Percentiles rank a stretch among this genome's conserved stretches.
Conservation (phyloP, 2,888 invertebrate species). For the Ellobium chinense region DNA sequence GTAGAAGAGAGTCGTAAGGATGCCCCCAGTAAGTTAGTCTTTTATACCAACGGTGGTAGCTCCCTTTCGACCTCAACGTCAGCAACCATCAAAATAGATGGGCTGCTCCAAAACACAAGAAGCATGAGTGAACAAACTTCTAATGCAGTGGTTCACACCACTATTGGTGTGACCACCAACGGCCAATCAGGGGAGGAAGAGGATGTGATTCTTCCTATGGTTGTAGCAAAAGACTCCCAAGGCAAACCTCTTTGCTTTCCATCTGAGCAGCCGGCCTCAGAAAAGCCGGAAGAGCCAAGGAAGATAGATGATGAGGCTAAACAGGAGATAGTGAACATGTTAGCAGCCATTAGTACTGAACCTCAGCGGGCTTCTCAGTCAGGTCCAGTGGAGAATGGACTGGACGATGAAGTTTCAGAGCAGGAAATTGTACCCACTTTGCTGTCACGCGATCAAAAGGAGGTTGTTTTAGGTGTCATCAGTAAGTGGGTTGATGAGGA, state of each 20-base stretch:
- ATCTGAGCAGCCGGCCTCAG: not conserved
- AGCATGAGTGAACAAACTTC: not conserved
- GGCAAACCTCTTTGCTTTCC: conserved; percentile 45
- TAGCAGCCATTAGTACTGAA: conserved; percentile 16
- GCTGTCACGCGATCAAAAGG: conserved; percentile 38
- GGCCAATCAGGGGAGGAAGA: conserved; percentile 28
- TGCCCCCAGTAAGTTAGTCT: not conserved
- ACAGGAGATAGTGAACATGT: conserved; percentile 36
- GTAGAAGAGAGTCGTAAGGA: not conserved
- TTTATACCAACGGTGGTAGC: not conserved
- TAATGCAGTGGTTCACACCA: conserved; percentile 12
- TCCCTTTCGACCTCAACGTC: not conserved
- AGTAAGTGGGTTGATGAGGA: conserved; percentile 24
- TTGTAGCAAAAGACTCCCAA: conserved; percentile 44
- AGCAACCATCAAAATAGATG: not conserved
- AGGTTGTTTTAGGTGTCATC: conserved; percentile 27
- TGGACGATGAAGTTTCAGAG: conserved; percentile 46
- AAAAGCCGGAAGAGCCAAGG: not conserved
- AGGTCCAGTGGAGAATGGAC: not conserved
- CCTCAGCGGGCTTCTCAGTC: not conserved
- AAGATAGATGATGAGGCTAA: conserved; percentile 33
- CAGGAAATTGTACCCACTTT: conserved; percentile 52
- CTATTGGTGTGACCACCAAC: conserved; percentile 32
- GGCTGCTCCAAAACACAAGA: not conserved
- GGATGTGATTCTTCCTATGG: conserved; percentile 49